Base-by-base conservation (phyloP, 2,888 invertebrate species). In the Phorcus lineatus region DNA sequence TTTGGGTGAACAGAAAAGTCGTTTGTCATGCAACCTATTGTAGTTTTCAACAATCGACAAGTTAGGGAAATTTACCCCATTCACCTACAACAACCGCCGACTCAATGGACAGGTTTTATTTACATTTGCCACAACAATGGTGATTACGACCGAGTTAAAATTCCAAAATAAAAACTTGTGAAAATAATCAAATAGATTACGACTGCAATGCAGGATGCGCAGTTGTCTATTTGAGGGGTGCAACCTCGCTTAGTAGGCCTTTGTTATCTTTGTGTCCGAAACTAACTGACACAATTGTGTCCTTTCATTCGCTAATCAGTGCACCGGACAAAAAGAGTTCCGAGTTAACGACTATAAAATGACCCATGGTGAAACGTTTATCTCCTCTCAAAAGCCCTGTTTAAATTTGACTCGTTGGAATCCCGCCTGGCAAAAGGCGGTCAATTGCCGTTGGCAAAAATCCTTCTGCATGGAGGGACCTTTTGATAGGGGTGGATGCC, bases 401-500 rank as follows among this genome's bases (percentile, higher is more conserved):
- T 70, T 70, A 40, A 70, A 40, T 62, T 70, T 70, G 40, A 70
- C 70, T 70, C 70, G 70, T 40, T 36, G n/a, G 62, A 40, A 36
- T 66, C 40, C 40, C 52, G 77, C 77, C 62, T 62, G 62, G 22
- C 77, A 57, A 78, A 78, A 78, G 62, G 40, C 66, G 70, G 78
- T 66, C 70, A 78, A 9, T 47, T 78, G 78, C 67, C 67, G 28
- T 31, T 62, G 47, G 47, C 57, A 57, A 55, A 28, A 31, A 62
- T 66, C 36, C 77, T 78, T 78, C 77, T 62, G 77, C 77, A 55
- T 77, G 54, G 40, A 11, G 22, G 77, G 36, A 17, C 57, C 66
- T 40, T 66, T 78, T 78, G 77, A 78, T 62, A 52, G 62, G 77
- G 66, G 77, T 62, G 40, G 62, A 24, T 66, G 47, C 54, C 54